Conservation (phyloP, 2,888 invertebrate species). For the Noctua janthina region DNA sequence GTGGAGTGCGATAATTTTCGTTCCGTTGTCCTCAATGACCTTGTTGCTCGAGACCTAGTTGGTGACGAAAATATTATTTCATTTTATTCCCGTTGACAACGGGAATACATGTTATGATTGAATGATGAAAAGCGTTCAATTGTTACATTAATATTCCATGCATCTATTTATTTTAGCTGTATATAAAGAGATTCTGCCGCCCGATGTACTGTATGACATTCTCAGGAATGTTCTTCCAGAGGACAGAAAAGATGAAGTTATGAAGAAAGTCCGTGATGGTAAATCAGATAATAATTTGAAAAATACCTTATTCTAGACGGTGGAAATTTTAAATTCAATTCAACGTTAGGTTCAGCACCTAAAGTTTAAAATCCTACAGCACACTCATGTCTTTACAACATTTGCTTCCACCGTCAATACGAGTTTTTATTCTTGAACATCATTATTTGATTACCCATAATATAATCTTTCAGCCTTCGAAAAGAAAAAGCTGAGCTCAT, state of each 20-base stretch:
- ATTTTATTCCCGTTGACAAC: neutral
- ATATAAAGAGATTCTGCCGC: constrained; percentile 33
- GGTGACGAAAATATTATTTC: neutral
- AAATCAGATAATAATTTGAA: constrained; percentile 5
- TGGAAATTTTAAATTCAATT: neutral
- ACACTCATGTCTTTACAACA: neutral
- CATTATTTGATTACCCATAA: too few relatives aligned
- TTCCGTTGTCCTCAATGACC: neutral
- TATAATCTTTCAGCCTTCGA: constrained; percentile 27
- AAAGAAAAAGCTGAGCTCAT: constrained; percentile 25
- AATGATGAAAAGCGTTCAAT: neutral
- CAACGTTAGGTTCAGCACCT: neutral
- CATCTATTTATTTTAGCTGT: constrained; percentile 34
- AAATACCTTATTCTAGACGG: neutral
- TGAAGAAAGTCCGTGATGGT: constrained; percentile 43
- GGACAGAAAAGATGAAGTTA: constrained; percentile 38
- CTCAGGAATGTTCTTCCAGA: constrained; percentile 22
- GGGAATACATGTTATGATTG: too few relatives aligned
- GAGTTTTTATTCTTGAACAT: neutral
- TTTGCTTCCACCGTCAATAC: neutral
- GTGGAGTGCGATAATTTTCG: too few relatives aligned
- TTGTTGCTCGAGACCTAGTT: neutral
- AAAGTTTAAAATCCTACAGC: neutral
- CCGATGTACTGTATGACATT: constrained; percentile 35
- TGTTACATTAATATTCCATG: neutral